Percentiles rank a stretch among this genome's conserved stretches.
Conservation (phyloP, 2,888 invertebrate genomes). For the Cacoxenus indagator region DNA sequence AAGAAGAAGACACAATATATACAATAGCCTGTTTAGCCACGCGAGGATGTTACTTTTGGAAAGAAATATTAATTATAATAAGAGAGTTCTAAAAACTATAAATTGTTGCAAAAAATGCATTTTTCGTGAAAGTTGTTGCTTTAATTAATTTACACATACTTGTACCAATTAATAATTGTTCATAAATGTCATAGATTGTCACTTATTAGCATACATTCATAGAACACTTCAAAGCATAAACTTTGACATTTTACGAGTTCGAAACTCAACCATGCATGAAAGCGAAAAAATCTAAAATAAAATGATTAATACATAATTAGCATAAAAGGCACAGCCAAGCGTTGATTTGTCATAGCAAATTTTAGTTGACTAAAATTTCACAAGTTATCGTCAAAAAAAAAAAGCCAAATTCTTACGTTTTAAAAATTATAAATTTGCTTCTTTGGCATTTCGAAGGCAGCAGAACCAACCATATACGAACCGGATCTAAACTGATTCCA, state of each 20-base stretch:
- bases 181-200: slow-evolving; percentile 45
- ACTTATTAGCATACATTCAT: slow-evolving; percentile 6
- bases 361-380: not conserved
- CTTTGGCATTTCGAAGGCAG: slow-evolving; percentile 26
- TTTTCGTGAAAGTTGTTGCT: too few relatives aligned
- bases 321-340: slow-evolving; percentile 40
- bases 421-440: slow-evolving; percentile 17
- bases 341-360: not conserved
- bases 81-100: too few relatives aligned
- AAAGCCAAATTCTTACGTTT: not conserved
- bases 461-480: slow-evolving; percentile 50
- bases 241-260: slow-evolving; percentile 34
- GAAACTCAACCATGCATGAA: not conserved
- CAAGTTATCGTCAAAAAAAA: not conserved
- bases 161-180: slow-evolving; percentile 42
- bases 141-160: not conserved
- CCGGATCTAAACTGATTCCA: slow-evolving; percentile 53
- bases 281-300: not conserved
- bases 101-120: too few relatives aligned
- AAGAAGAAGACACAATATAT: too few relatives aligned
- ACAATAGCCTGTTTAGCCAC: too few relatives aligned
- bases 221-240: not conserved
- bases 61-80: too few relatives aligned
- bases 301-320: slow-evolving; percentile 28
- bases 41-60: too few relatives aligned